phyloP scores from a whole-genome alignment of 2,113 vertebrate genomes.

The Antechinus flavipes region DNA sequence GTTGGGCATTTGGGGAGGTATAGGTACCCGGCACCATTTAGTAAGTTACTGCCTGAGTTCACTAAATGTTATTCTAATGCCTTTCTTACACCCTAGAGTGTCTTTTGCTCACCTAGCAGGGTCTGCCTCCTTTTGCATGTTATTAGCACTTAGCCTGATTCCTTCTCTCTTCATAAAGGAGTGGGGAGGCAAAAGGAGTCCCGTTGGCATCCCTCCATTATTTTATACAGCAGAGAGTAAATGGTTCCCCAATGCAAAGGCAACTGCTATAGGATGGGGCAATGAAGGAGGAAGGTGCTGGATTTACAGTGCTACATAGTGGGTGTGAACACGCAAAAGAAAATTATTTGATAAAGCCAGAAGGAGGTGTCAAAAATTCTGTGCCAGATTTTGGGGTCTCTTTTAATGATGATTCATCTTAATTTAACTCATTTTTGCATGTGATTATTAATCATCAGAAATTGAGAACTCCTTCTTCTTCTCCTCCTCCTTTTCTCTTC shows the following conservation, averaged over 20 bases:
- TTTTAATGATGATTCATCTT: not conserved
- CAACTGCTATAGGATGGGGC: not conserved
- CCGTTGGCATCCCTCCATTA: not conserved
- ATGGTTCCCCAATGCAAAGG: not conserved
- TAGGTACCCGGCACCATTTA: not conserved
- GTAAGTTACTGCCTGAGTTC: not conserved
- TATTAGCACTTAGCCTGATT: conserved; percentile 5
- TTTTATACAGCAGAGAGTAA: not conserved
- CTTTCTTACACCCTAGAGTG: not conserved
- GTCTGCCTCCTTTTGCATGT: not conserved
- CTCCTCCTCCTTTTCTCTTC: not conserved
- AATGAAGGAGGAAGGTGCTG: not conserved
- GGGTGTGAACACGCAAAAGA: not conserved
- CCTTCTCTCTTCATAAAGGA: not conserved
- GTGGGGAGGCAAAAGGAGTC: not conserved
- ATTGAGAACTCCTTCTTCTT: not conserved
- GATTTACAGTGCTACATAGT: not conserved
- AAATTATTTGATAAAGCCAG: not conserved
- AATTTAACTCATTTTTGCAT: not conserved
- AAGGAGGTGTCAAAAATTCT: not conserved
- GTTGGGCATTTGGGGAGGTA: not conserved
- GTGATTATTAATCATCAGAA: not conserved
- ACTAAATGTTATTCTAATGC: not conserved
- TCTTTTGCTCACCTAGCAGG: not conserved
- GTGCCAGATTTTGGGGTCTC: not conserved